Conservation (phyloP, 2,888 invertebrate genomes). For the Clivina fossor region DNA sequence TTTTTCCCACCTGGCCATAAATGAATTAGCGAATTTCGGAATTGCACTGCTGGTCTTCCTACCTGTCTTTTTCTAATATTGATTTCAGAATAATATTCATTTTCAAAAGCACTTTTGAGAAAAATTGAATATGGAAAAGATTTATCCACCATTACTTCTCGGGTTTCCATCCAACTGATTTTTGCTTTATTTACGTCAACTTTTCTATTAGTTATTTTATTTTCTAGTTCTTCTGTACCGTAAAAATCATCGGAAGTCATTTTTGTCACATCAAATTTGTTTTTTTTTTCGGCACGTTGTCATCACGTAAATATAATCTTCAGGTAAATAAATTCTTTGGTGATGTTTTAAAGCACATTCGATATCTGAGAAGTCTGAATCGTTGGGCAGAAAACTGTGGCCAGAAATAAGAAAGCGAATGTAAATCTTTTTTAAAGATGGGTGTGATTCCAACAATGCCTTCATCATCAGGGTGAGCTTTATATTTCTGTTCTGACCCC, state of each 20-base stretch:
- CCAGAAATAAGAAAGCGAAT: too few relatives aligned
- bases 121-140: too few relatives aligned
- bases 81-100: too few relatives aligned
- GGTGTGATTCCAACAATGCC: not conserved
- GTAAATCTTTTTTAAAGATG: constrained; percentile 11
- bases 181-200: not conserved
- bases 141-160: constrained; percentile 1
- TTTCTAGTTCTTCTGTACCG: constrained; percentile 1
- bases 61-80: too few relatives aligned
- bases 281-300: constrained; percentile 4
- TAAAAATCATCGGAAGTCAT: constrained; percentile 1
- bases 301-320: not conserved
- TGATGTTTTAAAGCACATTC: too few relatives aligned
- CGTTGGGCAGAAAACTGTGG: too few relatives aligned
- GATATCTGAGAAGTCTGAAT: too few relatives aligned
- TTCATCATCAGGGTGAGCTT: constrained; percentile 38
- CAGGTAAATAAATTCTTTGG: constrained; percentile 1
- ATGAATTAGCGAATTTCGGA: too few relatives aligned
- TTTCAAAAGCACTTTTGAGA: too few relatives aligned
- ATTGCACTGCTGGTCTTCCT: too few relatives aligned
- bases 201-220: not conserved
- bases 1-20: too few relatives aligned
- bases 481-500: constrained; percentile 40
- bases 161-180: not conserved
- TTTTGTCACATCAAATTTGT: constrained; percentile 1